A percentile compares a stretch with the other conserved stretches of the same genome.
phyloP scores from a whole-genome alignment of 37 sponge, comb jelly and placozoan species.

The Tethya wilhelma region DNA sequence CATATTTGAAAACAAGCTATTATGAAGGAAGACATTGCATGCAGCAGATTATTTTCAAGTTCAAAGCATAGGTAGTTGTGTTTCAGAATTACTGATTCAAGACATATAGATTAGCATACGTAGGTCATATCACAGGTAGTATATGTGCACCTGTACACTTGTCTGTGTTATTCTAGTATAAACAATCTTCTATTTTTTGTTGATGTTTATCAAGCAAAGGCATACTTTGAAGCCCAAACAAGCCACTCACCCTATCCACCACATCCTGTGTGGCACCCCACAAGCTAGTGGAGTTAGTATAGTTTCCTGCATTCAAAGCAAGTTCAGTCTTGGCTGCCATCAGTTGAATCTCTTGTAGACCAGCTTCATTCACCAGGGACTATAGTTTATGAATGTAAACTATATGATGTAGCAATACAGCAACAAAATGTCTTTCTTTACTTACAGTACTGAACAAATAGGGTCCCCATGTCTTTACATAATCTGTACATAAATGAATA shows the following conservation, averaged over 20 bases:
- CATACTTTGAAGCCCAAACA: too few relatives aligned
- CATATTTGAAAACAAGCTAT: too few relatives aligned
- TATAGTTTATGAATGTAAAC: conserved; percentile 2
- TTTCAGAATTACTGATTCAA: too few relatives aligned
- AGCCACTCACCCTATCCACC: conserved; percentile 50
- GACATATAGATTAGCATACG: too few relatives aligned
- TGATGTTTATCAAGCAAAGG: too few relatives aligned
- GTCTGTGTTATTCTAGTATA: too few relatives aligned
- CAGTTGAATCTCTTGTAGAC: conserved; percentile 8
- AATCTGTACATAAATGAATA: conserved; percentile 48
- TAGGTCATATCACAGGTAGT: too few relatives aligned
- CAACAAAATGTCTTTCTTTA: not conserved
- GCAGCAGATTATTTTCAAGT: too few relatives aligned
- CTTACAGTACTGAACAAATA: conserved; percentile 48
- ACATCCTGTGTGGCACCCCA: conserved; percentile 52
- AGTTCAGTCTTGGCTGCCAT: conserved; percentile 5
- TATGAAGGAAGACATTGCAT: too few relatives aligned
- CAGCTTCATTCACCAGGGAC: conserved; percentile 65
- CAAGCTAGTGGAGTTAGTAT: conserved; percentile 40
- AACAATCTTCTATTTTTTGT: too few relatives aligned
- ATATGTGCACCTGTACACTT: too few relatives aligned
- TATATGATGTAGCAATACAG: not conserved
- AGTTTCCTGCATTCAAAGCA: conserved; percentile 48
- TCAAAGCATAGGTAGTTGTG: too few relatives aligned
- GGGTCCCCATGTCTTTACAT: conserved; percentile 57